These are phyloP conservation scores for Carpatolechia fugitivella DNA, from an alignment of 2,888 invertebrate species.

Conservation along the genomic window DNA sequence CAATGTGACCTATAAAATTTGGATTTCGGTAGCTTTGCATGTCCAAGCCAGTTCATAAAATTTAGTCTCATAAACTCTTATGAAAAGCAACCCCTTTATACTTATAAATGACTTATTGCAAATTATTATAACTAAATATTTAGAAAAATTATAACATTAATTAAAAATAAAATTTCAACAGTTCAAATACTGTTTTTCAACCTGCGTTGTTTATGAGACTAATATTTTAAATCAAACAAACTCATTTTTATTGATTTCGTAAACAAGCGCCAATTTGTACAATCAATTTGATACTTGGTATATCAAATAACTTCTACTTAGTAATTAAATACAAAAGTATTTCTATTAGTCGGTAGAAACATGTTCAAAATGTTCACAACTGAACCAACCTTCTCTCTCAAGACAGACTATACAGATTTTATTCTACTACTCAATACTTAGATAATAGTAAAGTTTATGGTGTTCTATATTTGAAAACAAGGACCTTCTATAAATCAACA, in stretches of 20 bases:
- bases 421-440: too few species aligned
- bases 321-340: not conserved
- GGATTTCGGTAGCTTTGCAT: not conserved
- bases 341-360: not conserved
- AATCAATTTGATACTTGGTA: not conserved
- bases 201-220: too few species aligned
- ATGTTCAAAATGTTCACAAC: not conserved
- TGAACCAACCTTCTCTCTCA: not conserved
- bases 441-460: too few species aligned
- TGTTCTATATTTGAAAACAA: too few species aligned
- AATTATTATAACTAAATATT: too few species aligned
- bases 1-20: constrained; percentile 1
- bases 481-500: too few species aligned
- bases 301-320: not conserved
- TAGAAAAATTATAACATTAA: too few species aligned
- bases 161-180: too few species aligned
- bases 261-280: not conserved
- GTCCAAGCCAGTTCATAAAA: not conserved
- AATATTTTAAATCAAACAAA: not conserved
- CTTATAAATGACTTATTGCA: too few species aligned
- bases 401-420: too few species aligned
- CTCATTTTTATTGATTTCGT: not conserved
- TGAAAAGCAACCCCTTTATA: too few species aligned
- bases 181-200: too few species aligned
- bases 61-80: not conserved